Base-by-base conservation (phyloP, 1,140 invertebrate genomes). In the Planococcus citri region DNA sequence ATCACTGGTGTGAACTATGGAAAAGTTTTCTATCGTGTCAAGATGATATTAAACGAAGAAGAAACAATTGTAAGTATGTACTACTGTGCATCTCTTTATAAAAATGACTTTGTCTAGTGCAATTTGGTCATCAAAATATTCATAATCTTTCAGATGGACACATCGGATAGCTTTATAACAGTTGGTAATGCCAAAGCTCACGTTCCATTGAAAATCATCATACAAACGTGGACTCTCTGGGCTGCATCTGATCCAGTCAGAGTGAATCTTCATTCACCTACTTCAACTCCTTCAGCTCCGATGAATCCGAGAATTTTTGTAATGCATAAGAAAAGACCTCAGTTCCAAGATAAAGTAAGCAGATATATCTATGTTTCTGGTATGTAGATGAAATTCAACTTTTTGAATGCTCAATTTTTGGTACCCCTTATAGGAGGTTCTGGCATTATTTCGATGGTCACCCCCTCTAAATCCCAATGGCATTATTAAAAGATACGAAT, bases 161-260 rank as follows among this genome's bases (percentile, higher is more conserved):
- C 74, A 14, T 72, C 68, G 14, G 70, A 75, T 8, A 68, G 74
- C 9, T 25, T 73, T 75, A 22, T 78, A 82, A 72, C 76, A 0
- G 80, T 80, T 70, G 78, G 80, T n/a, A 79, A 78, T 72, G 78
- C 79, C 0, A 74, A 82, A 8, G 87, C 91, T 0, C 90, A 87
- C 76, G 85, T 86, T 0, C 75, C 79, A 9, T 74, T 94, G 8
- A 84, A 85, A 37, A 82, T 93, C 3, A 84, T 84, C 0, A 82
- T 95, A 1, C 85, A 87, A 68, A 87, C 91, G 0, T 88, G 88
- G 73, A 93, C 92, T 0, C 88, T 88, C 73, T 95, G 92, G 92
- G 88, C 88, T 29, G 83, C 86, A 8, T 87, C 90, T 0, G 77
- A 80, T 9, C 80, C 82, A 25, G 84, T 86, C 0, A 82, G 81